Evolutionary conservation across 2,797 vertebrate genomes (phyloP).

Genomic region (Aselliscus stoliczkanus): DNA sequence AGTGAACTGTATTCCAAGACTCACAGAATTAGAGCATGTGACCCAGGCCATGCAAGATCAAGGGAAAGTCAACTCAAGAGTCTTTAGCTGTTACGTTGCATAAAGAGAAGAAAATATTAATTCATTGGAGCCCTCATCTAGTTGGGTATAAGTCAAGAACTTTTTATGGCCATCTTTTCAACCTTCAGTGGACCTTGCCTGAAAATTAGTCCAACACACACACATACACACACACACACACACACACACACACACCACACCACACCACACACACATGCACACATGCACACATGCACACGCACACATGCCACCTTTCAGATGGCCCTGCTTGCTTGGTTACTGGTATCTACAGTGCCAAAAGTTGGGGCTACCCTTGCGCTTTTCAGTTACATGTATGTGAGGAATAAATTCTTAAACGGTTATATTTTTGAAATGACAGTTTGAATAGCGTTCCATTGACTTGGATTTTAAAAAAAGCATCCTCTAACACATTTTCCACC

Average conservation of each 20-base stretch:
- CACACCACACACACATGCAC: no score
- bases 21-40: background rate
- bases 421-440: background rate
- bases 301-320: background rate
- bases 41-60: background rate
- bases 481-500: background rate
- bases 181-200: background rate
- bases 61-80: background rate
- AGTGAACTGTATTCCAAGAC: background rate
- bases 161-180: background rate
- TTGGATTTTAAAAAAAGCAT: background rate
- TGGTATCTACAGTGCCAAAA: background rate
- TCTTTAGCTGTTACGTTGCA: background rate
- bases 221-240: background rate
- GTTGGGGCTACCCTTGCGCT: fast-evolving
- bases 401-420: background rate
- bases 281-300: background rate
- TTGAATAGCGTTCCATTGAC: background rate
- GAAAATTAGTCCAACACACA: background rate
- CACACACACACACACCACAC: background rate
- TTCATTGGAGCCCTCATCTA: background rate
- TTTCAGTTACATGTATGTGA: background rate
- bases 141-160: background rate
- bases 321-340: fast-evolving
- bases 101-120: background rate